A percentile compares a stretch with the other conserved stretches of the same genome.
These are phyloP conservation scores for Columbina picui DNA, from an alignment of 2,113 vertebrate species.

Conservation along the genomic window DNA sequence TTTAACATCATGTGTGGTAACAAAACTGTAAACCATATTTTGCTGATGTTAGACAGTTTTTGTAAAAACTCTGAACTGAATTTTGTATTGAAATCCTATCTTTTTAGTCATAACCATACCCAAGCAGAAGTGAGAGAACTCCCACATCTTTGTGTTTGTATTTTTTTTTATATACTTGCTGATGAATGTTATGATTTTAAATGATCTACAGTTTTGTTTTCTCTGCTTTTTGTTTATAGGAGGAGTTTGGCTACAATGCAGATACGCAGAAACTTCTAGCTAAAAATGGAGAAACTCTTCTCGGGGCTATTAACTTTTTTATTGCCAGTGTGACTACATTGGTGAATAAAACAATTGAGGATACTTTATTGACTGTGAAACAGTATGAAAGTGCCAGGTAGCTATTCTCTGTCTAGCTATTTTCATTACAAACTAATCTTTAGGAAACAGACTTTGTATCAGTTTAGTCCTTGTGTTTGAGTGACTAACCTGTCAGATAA, in stretches of 20 bases:
- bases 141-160: neutral
- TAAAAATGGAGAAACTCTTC: conserved; percentile 96
- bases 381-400: conserved; percentile 97
- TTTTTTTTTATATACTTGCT: conserved; percentile 14
- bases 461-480: neutral
- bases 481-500: neutral
- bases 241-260: conserved; percentile 98
- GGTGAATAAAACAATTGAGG: conserved; percentile 98
- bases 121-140: neutral
- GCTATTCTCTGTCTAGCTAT: conserved; percentile 3
- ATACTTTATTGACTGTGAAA: conserved; percentile 95
- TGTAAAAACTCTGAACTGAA: neutral
- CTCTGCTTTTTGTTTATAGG: conserved; percentile 80
- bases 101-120: neutral
- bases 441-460: neutral
- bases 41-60: neutral
- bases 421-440: conserved; percentile 8
- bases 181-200: conserved; percentile 10
- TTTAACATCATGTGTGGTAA: neutral
- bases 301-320: conserved; percentile 96
- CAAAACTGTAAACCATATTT: neutral
- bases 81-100: neutral
- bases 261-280: conserved; percentile 96
- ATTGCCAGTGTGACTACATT: conserved; percentile 94
- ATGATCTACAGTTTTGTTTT: conserved; percentile 44